Percentiles rank a stretch among this genome's conserved stretches.
Evolutionary conservation across 1,140 invertebrate species (phyloP).

Genomic region (Drosophila suzukii): DNA sequence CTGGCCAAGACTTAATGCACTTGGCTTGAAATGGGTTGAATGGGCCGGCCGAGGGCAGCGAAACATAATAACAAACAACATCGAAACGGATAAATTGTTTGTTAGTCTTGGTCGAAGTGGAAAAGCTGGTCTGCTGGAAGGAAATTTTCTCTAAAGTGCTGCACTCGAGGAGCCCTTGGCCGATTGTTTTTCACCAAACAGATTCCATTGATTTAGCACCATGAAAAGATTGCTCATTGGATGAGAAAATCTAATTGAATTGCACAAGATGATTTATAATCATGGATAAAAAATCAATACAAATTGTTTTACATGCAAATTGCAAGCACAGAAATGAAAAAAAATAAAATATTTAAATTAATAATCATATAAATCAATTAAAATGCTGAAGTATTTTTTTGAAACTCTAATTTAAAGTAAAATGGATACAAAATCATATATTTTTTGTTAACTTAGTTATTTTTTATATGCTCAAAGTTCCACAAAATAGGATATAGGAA

Average conservation of each 20-base stretch:
- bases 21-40: conserved; percentile 41
- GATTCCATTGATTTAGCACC: conserved; percentile 19
- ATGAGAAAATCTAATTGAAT: conserved; percentile 33
- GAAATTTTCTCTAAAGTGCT: conserved; percentile 5
- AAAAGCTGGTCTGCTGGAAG: conserved; percentile 1
- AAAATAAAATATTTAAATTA: not conserved
- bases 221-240: conserved; percentile 6
- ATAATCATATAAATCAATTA: no score
- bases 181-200: not conserved
- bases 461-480: not conserved
- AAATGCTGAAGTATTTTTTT: no score
- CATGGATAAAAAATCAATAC: not conserved
- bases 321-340: not conserved
- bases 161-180: conserved; percentile 12
- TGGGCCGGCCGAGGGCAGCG: conserved; percentile 34
- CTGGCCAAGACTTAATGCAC: conserved; percentile 37
- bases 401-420: no score
- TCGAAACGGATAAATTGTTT: conserved; percentile 54
- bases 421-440: no score
- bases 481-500: not conserved
- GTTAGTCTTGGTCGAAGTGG: conserved; percentile 28
- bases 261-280: not conserved
- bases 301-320: not conserved
- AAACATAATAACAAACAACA: conserved; percentile 42
- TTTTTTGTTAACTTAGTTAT: no score